A percentile compares a stretch with the other conserved stretches of the same genome.
phyloP scores from a whole-genome alignment of 2,113 vertebrate species.

The Odontophorus gujanensis region DNA sequence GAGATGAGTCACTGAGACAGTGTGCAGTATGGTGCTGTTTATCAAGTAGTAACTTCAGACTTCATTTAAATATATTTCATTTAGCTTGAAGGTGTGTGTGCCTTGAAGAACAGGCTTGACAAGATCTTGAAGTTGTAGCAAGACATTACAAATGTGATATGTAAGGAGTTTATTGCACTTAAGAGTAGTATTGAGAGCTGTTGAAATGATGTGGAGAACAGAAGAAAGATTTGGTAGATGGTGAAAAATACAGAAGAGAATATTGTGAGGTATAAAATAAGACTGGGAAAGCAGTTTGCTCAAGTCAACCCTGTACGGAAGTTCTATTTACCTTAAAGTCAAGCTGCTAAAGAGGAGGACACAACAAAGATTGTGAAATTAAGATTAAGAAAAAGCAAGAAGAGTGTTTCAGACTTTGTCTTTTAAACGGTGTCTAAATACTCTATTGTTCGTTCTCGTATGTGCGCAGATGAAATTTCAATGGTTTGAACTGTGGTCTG shows the following conservation, averaged over 20 bases:
- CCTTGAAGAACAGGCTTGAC: conserved; percentile 59
- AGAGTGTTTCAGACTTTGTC: neutral
- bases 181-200: neutral
- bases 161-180: neutral
- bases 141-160: neutral
- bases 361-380: neutral
- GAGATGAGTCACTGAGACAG: conserved; percentile 62
- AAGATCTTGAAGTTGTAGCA: neutral
- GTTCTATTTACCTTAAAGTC: neutral
- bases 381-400: neutral
- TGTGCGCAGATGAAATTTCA: neutral
- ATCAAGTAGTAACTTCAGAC: conserved; percentile 50
- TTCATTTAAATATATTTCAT: conserved; percentile 58
- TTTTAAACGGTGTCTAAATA: neutral
- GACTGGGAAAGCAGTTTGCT: neutral
- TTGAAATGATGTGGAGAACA: neutral
- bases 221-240: neutral
- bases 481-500: neutral
- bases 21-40: conserved; percentile 42
- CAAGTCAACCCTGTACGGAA: neutral
- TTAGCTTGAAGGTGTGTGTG: conserved; percentile 57
- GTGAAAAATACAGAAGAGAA: neutral
- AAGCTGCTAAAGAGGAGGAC: neutral
- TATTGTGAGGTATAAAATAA: neutral
- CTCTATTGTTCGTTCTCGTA: neutral